Percentiles rank a stretch among this genome's conserved stretches.
Evolutionary conservation across 1,140 invertebrate genomes (phyloP).

Genomic region (Drosophila chauvacae): DNA sequence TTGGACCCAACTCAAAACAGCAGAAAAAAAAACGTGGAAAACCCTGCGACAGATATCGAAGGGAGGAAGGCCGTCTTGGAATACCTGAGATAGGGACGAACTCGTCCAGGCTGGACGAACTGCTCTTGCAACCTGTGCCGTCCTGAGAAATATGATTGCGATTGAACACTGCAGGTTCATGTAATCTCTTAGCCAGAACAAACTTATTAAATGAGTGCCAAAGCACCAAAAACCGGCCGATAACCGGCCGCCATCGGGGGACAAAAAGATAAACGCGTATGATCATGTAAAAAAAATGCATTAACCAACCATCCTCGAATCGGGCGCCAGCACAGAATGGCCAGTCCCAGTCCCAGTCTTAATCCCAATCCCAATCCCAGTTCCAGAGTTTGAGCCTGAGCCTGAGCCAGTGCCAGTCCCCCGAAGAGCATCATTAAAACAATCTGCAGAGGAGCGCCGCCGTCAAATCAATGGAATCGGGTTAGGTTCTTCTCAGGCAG

Average conservation of each 20-base stretch:
- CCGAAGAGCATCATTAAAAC: slow-evolving; percentile 66
- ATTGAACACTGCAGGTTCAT: slow-evolving; percentile 84
- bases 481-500: slow-evolving; percentile 32
- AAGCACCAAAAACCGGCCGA: slow-evolving; percentile 65
- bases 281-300: slow-evolving; percentile 83
- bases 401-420: not conserved
- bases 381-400: not conserved
- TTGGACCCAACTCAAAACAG: slow-evolving; percentile 56
- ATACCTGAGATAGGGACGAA: slow-evolving; percentile 13
- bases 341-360: slow-evolving; percentile 4
- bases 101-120: not conserved
- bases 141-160: slow-evolving; percentile 71
- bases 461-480: slow-evolving; percentile 69
- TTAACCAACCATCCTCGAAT: slow-evolving; percentile 62
- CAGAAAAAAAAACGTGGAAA: slow-evolving; percentile 7
- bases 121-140: slow-evolving; percentile 1
- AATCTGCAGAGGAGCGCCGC: slow-evolving; percentile 68
- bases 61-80: slow-evolving; percentile 10
- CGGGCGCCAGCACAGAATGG: slow-evolving; percentile 19
- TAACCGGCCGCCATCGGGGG: slow-evolving; percentile 62
- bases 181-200: slow-evolving; percentile 84
- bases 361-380: not conserved
- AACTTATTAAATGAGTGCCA: slow-evolving; percentile 82
- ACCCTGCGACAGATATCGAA: slow-evolving; percentile 42
- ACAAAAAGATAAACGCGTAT: slow-evolving; percentile 80